Base-by-base conservation (phyloP, 1,140 invertebrate genomes). In the Euura saliciscinereae region DNA sequence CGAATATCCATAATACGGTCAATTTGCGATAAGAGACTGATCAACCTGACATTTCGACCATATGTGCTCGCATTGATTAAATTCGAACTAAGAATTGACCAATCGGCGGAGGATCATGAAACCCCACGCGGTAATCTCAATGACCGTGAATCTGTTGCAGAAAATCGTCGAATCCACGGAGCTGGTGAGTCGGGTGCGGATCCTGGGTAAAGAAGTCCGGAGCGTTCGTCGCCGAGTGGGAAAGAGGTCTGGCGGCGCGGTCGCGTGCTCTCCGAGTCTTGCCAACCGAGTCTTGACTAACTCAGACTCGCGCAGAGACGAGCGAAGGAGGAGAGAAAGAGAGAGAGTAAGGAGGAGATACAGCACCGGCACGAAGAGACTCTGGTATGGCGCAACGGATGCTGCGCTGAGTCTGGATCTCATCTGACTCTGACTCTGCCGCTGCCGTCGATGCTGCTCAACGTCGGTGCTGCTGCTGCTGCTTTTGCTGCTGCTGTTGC, bases 361-460 rank as follows among this genome's bases (percentile, higher is more conserved):
- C 2, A 43, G 3, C 42, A 10, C 7, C 66, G 28, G 59, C 11
- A 43, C 11, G 42, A 8, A 43, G 66, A 8, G 43, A 43, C 4
- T 44, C 68, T 42, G 13, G 45, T n/a, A 44, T 28, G 43, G 28
- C 43, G 45, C 13, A 13, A 45, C 44, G 43, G 44, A 51, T 43
- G 51, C 13, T 44, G 70, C 45, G 70, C 44, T 59, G 51, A 51
- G 11, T 45, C 68, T 70, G 11, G 46, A 69, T 70, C 65, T 66
- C 28, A n/a, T 65, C 69, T 45, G 72, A 75, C 79, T 78, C 78
- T 77, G 80, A 80, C 80, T 80, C 80, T 79, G 78, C 78, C 79
- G 80, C 75, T 71, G 68, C 73, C 75, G 75, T 74, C 70, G 72
- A 73, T 75, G 73, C 74, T 78, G 72, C 75, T 72, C 74, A 75